These are phyloP conservation scores for Clarias macrocephalus DNA, from an alignment of 2,113 vertebrate genomes.

Conservation along the genomic window DNA sequence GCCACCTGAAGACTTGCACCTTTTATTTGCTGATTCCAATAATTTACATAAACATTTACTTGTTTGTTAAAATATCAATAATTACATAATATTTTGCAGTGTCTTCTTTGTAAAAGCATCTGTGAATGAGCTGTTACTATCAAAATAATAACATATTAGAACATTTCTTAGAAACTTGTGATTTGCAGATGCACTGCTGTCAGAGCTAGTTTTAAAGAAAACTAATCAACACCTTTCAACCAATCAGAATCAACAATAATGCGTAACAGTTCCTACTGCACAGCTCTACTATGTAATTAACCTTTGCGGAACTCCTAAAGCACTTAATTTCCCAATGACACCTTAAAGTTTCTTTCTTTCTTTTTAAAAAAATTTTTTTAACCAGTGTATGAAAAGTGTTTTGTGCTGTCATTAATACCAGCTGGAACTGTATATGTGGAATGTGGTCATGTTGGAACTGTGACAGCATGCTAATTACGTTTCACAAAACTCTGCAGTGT, in stretches of 20 bases:
- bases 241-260: background rate
- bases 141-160: background rate
- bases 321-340: background rate
- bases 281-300: background rate
- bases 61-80: background rate
- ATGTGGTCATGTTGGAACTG: background rate
- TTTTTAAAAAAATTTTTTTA: background rate
- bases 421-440: background rate
- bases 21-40: background rate
- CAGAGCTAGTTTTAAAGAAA: background rate
- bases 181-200: background rate
- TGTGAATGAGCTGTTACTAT: background rate
- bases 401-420: background rate
- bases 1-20: no score
- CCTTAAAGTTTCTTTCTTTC: background rate
- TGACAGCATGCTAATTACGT: conserved; percentile 50
- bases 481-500: conserved; percentile 34
- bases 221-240: background rate
- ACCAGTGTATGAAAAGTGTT: background rate
- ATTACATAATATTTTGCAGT: background rate
- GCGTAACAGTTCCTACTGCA: background rate
- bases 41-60: background rate
- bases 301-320: background rate
- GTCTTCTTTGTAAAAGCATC: background rate
- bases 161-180: background rate